These are phyloP conservation scores for Hypocryptadius cinnamomeus DNA, from an alignment of 2,113 vertebrate genomes.

Conservation along the genomic window DNA sequence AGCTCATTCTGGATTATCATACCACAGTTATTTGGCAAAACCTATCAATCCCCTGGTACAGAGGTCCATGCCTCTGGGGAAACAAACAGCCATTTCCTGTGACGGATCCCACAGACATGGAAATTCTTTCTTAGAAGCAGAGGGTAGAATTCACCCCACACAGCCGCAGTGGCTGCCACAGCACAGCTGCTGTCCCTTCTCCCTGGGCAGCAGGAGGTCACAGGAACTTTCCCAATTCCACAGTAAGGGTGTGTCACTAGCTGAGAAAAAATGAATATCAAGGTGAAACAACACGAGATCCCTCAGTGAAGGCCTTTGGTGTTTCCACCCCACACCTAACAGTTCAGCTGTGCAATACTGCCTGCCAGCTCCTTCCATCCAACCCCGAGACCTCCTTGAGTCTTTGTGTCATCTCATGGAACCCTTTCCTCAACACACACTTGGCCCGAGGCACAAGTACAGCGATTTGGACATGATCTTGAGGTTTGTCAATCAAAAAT, in stretches of 20 bases:
- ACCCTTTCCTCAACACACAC: background rate
- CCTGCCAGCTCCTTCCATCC: background rate
- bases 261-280: background rate
- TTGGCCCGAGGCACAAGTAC: background rate
- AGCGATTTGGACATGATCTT: background rate
- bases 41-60: background rate
- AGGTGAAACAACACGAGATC: background rate
- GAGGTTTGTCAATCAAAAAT: slow-evolving; percentile 39
- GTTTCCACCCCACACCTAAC: background rate
- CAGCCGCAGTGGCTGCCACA: accelerated
- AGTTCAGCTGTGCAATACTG: background rate
- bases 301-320: background rate
- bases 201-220: background rate
- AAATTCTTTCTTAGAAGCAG: background rate
- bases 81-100: background rate
- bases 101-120: background rate
- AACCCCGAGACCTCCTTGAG: background rate
- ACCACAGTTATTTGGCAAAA: background rate
- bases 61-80: background rate
- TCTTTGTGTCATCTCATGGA: background rate
- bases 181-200: background rate
- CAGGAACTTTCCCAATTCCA: background rate
- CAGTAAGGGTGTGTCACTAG: background rate
- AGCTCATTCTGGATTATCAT: background rate
- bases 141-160: background rate